Evolutionary conservation across 2,888 invertebrate genomes (phyloP).

Genomic region (Athalia circularis): DNA sequence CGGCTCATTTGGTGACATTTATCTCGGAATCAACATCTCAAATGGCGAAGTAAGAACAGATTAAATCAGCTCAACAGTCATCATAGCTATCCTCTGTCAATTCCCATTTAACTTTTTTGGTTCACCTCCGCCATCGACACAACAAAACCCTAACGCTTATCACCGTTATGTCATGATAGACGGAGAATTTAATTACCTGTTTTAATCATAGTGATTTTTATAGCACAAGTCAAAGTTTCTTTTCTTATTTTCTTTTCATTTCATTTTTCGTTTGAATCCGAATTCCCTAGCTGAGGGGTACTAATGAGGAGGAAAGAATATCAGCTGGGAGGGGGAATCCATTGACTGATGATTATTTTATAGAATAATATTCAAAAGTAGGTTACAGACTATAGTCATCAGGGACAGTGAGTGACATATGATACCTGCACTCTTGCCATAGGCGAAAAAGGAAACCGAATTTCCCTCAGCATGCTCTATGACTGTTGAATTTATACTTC

Average conservation of each 20-base stretch:
- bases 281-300: not conserved
- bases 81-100: constrained; percentile 33
- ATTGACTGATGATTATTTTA: not conserved
- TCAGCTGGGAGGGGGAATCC: not conserved
- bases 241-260: constrained; percentile 58
- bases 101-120: constrained; percentile 32
- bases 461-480: not conserved
- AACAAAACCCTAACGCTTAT: constrained; percentile 45
- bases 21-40: constrained; percentile 93
- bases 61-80: constrained; percentile 11
- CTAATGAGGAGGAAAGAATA: not conserved
- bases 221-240: too few species aligned
- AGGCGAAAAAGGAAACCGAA: constrained; percentile 27
- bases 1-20: constrained; percentile 99
- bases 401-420: constrained; percentile 37
- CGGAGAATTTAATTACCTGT: constrained; percentile 21
- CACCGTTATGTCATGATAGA: constrained; percentile 48
- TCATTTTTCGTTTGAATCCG: constrained; percentile 58
- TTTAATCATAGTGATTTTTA: not conserved
- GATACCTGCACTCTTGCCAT: constrained; percentile 40
- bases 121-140: constrained; percentile 43
- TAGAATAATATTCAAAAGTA: constrained; percentile 32
- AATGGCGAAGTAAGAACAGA: constrained; percentile 87
- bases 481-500: not conserved
- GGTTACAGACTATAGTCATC: constrained; percentile 39